Percentiles rank a stretch among this genome's conserved stretches.
These are phyloP conservation scores for Drosophila setifemur DNA, from an alignment of 1,140 invertebrate species.

Conservation along the genomic window DNA sequence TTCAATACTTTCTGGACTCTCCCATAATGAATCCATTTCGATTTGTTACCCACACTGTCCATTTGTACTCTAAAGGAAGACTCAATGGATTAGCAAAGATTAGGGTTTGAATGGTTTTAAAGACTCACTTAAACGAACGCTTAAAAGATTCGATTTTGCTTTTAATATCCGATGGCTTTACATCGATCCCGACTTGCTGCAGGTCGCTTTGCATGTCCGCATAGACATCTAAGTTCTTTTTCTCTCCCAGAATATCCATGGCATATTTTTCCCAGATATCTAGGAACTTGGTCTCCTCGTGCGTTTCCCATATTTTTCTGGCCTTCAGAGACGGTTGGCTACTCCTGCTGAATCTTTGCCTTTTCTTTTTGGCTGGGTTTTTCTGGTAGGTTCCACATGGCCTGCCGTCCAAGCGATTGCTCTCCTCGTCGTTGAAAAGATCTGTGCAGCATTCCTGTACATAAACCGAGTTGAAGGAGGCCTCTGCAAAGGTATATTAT, in stretches of 20 bases:
- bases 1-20: background rate
- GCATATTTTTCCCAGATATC: conserved; percentile 22
- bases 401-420: background rate
- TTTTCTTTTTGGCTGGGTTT: background rate
- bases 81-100: background rate
- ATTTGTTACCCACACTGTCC: background rate
- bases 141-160: conserved; percentile 28
- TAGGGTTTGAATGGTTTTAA: rapidly evolving
- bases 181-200: background rate
- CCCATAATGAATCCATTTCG: conserved; percentile 35
- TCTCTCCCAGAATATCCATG: background rate
- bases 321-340: background rate
- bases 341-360: background rate
- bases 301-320: conserved; percentile 6
- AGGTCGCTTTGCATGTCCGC: conserved; percentile 19
- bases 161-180: conserved; percentile 13
- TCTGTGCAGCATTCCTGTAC: background rate
- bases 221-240: conserved; percentile 20
- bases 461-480: conserved; percentile 1
- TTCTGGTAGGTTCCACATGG: too few relatives aligned
- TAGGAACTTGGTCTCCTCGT: conserved; percentile 19
- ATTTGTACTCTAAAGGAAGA: conserved; percentile 1
- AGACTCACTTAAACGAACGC: conserved; percentile 33
- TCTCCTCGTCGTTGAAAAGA: conserved; percentile 9
- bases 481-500: background rate